A percentile compares a stretch with the other conserved stretches of the same genome.
These are phyloP conservation scores for Schizopygopsis malacanthus DNA, from an alignment of 2,797 vertebrate genomes.

Conservation along the genomic window DNA sequence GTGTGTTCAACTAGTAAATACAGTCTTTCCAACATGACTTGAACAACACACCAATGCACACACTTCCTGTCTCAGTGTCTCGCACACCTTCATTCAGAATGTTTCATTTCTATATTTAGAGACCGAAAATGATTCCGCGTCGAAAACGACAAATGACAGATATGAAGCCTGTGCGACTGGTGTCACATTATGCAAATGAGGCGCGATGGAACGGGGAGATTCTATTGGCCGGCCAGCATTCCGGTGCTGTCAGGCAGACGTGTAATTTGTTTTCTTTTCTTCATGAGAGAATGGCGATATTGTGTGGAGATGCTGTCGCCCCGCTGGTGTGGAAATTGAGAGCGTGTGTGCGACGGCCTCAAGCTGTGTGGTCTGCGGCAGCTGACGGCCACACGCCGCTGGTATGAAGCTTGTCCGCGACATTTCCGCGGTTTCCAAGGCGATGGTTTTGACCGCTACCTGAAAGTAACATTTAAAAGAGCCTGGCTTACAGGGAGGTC, in stretches of 20 bases:
- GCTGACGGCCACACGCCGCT: slow-evolving; percentile 60
- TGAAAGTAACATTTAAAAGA: slow-evolving; percentile 78
- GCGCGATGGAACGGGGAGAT: slow-evolving; percentile 46
- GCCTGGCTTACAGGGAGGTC: slow-evolving; percentile 71
- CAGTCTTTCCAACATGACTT: neutral
- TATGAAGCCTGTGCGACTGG: slow-evolving; percentile 55
- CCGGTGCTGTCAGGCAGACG: slow-evolving; percentile 60
- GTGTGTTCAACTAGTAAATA: neutral
- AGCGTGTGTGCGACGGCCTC: slow-evolving; percentile 42
- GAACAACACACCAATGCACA: slow-evolving; percentile 12
- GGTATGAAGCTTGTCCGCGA: slow-evolving; percentile 65
- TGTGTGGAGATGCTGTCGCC: slow-evolving; percentile 50
- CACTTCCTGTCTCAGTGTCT: neutral
- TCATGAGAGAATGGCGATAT: slow-evolving; percentile 58
- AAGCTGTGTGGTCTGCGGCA: slow-evolving; percentile 44
- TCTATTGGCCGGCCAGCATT: slow-evolving; percentile 59
- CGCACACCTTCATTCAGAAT: slow-evolving; percentile 34
- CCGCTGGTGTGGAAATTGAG: slow-evolving; percentile 55
- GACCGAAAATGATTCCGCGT: slow-evolving; percentile 40
- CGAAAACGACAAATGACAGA: slow-evolving; percentile 46
- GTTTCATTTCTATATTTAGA: slow-evolving; percentile 47
- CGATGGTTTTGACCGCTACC: slow-evolving; percentile 78
- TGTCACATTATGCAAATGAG: slow-evolving; percentile 60
- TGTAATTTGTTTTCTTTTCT: slow-evolving; percentile 65
- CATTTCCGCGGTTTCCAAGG: slow-evolving; percentile 79